Conservation (phyloP, 1,140 invertebrate species). For the Nebria ingens region DNA sequence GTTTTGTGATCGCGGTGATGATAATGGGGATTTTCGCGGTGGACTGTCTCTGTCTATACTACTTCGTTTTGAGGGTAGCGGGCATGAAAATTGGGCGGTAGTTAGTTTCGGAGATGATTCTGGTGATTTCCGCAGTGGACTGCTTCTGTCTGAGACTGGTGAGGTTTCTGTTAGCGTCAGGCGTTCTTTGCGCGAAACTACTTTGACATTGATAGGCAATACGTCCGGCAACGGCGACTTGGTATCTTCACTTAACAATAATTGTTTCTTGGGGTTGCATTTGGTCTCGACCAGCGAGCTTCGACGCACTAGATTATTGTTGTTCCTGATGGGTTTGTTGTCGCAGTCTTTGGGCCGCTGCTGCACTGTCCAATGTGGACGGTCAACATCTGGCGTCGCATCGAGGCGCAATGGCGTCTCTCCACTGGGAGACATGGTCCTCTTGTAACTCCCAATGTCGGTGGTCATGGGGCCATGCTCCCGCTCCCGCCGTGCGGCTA, state of each 20-base stretch:
- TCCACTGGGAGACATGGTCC: slow-evolving; percentile 61
- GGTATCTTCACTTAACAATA: slow-evolving; percentile 19
- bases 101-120: background rate
- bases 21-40: background rate
- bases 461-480: slow-evolving; percentile 48
- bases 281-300: slow-evolving; percentile 26
- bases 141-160: background rate
- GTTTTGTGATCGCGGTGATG: background rate
- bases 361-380: slow-evolving; percentile 22
- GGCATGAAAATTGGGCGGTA: too few species aligned
- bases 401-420: slow-evolving; percentile 27
- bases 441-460: slow-evolving; percentile 65
- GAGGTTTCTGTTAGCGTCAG: background rate
- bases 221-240: slow-evolving; percentile 35
- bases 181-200: too few species aligned
- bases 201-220: slow-evolving; percentile 39
- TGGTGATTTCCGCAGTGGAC: background rate
- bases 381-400: slow-evolving; percentile 21
- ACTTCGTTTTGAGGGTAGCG: too few species aligned
- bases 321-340: slow-evolving; percentile 21
- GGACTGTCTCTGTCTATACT: background rate
- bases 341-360: slow-evolving; percentile 23
- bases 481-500: slow-evolving; percentile 55
- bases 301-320: slow-evolving; percentile 30
- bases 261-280: slow-evolving; percentile 17